Conservation (phyloP, 2,113 vertebrate genomes). For the Rhinoderma darwinii region DNA sequence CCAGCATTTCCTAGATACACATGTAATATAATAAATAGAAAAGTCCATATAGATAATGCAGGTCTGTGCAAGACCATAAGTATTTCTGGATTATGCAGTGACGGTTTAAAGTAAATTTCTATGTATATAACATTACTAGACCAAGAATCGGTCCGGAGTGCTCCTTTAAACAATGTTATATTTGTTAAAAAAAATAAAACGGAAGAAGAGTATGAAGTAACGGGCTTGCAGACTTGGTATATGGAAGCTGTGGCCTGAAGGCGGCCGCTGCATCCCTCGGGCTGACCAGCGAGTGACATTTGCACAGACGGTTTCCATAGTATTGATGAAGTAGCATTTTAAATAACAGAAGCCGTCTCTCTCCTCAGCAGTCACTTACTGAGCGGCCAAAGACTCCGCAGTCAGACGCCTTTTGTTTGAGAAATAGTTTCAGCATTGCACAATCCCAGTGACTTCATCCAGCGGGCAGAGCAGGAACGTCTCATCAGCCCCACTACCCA, state of each 20-base stretch:
- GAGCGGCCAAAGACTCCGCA: conserved; percentile 5
- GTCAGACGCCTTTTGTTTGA: conserved; percentile 61
- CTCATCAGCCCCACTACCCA: not conserved
- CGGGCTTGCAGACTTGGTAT: not conserved
- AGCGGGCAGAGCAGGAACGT: conserved; percentile 18
- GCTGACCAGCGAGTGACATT: not conserved
- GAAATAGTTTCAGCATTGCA: conserved; percentile 65
- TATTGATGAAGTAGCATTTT: fast-evolving
- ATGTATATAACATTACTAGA: no score
- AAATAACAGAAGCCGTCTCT: not conserved
- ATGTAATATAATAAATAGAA: no score
- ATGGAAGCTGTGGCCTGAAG: not conserved
- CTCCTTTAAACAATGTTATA: no score
- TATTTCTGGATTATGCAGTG: no score
- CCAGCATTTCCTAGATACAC: no score
- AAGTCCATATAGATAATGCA: no score
- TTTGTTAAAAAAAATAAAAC: no score
- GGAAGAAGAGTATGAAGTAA: not conserved
- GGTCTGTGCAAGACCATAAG: no score
- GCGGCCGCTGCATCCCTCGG: not conserved
- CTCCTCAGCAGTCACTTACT: conserved; percentile 22
- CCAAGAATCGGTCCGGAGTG: no score
- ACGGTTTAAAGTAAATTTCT: no score
- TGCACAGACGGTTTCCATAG: not conserved
- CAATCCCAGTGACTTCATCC: conserved; percentile 70